These are phyloP conservation scores for Eueremaeus valkanovi DNA, from an alignment of 2,888 invertebrate species.

Conservation along the genomic window DNA sequence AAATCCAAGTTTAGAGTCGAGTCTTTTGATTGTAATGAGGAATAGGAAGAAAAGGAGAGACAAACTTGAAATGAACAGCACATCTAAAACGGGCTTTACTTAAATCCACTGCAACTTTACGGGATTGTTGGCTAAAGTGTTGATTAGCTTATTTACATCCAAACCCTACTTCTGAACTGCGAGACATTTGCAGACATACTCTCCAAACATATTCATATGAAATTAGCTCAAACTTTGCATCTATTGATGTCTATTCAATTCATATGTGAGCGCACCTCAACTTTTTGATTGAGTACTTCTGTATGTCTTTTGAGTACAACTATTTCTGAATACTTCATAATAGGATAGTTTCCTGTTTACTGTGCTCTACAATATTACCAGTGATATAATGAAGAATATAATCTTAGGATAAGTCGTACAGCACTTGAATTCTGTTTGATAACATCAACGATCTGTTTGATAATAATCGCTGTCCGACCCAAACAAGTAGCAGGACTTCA, in stretches of 20 bases:
- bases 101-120: slow-evolving; percentile 8
- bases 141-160: slow-evolving; percentile 29
- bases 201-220: slow-evolving; percentile 21
- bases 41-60: slow-evolving; percentile 8
- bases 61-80: slow-evolving; percentile 14
- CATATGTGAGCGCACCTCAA: slow-evolving; percentile 8
- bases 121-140: neutral
- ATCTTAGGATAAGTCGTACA: neutral
- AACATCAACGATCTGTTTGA: neutral
- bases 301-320: slow-evolving; percentile 3
- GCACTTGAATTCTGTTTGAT: neutral
- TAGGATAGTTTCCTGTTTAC: slow-evolving; percentile 28
- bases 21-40: slow-evolving; percentile 12
- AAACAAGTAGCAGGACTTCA: neutral
- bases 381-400: slow-evolving; percentile 11
- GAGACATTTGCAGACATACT: neutral
- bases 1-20: neutral
- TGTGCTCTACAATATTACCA: neutral
- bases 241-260: neutral
- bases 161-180: neutral
- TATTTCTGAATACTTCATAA: slow-evolving; percentile 22
- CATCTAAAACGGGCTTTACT: slow-evolving; percentile 26
- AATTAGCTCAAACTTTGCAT: slow-evolving; percentile 23
- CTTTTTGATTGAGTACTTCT: slow-evolving; percentile 19
- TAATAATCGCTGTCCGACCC: neutral